A percentile compares a stretch with the other conserved stretches of the same genome.
Conservation (phyloP, 2,888 invertebrate species). For the Dolomedes plantarius region DNA sequence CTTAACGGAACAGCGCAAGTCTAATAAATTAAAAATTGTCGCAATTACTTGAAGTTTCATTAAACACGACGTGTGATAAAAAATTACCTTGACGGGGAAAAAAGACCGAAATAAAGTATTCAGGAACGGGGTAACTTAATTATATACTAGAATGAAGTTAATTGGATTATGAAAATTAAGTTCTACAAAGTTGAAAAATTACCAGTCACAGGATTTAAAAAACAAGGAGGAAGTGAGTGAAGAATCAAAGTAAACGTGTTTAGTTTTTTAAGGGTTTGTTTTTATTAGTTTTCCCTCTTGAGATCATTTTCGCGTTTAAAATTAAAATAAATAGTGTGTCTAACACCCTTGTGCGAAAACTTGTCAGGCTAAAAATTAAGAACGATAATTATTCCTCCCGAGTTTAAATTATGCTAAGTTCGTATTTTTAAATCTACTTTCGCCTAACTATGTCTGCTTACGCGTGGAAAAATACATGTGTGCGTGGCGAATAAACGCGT, state of each 20-base stretch:
- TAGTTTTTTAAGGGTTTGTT: background rate
- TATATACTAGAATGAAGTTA: constrained; percentile 24
- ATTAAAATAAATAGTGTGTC: constrained; percentile 2
- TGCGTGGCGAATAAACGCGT: no score
- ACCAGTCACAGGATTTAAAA: constrained; percentile 4
- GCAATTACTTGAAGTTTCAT: constrained; percentile 18
- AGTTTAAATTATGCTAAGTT: background rate
- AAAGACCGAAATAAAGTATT: constrained; percentile 20
- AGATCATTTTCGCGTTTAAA: background rate
- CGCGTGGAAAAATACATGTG: no score
- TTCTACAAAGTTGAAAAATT: constrained; percentile 37
- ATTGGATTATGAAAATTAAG: constrained; percentile 53
- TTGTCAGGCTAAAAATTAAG: background rate
- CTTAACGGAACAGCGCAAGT: background rate
- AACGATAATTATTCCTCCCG: background rate
- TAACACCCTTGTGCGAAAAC: background rate
- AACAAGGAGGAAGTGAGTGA: background rate
- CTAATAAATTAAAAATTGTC: constrained; percentile 18
- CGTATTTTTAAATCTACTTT: background rate
- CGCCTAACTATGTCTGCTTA: no score
- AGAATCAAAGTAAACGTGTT: background rate
- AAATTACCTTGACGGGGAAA: background rate
- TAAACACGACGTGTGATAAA: constrained; percentile 12
- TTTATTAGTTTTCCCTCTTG: background rate
- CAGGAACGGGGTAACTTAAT: constrained; percentile 25